A percentile compares a stretch with the other conserved stretches of the same genome.
Evolutionary conservation across 2,888 invertebrate genomes (phyloP).

Genomic region (Latheticus oryzae): DNA sequence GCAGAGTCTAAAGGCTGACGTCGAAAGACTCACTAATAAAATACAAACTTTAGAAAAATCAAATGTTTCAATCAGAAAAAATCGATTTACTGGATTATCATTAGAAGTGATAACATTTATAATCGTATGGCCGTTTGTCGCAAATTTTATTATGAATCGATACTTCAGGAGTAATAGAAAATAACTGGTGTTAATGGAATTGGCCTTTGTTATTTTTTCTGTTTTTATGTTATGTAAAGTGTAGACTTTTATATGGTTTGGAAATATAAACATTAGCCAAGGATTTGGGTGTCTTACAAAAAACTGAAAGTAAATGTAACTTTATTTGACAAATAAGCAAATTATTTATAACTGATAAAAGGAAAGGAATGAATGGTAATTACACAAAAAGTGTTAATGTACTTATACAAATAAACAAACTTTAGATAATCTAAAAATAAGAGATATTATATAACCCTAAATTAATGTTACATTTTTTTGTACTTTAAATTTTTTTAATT

Average conservation of each 20-base stretch:
- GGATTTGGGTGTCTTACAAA: constrained; percentile 1
- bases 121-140: constrained; percentile 76
- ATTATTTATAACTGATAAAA: constrained; percentile 24
- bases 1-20: constrained; percentile 66
- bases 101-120: constrained; percentile 70
- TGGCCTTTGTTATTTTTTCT: constrained; percentile 43
- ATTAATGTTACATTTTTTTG: constrained; percentile 17
- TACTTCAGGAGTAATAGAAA: constrained; percentile 50
- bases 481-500: constrained; percentile 26
- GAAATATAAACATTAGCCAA: constrained; percentile 44
- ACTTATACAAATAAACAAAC: constrained; percentile 13
- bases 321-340: constrained; percentile 14
- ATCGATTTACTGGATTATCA: constrained; percentile 53
- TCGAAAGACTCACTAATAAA: constrained; percentile 66
- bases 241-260: constrained; percentile 58
- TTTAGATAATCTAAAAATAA: constrained; percentile 14
- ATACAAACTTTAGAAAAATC: constrained; percentile 63
- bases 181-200: constrained; percentile 22
- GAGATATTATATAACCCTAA: constrained; percentile 17
- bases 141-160: constrained; percentile 62
- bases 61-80: constrained; percentile 43
- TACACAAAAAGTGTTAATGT: constrained; percentile 5
- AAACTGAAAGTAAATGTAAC: constrained; percentile 16
- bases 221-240: constrained; percentile 53
- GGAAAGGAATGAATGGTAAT: constrained; percentile 12